A percentile compares a stretch with the other conserved stretches of the same genome.
Conservation (phyloP, 37 sponge, comb jelly and placozoan species). For the Crambe crambe region DNA sequence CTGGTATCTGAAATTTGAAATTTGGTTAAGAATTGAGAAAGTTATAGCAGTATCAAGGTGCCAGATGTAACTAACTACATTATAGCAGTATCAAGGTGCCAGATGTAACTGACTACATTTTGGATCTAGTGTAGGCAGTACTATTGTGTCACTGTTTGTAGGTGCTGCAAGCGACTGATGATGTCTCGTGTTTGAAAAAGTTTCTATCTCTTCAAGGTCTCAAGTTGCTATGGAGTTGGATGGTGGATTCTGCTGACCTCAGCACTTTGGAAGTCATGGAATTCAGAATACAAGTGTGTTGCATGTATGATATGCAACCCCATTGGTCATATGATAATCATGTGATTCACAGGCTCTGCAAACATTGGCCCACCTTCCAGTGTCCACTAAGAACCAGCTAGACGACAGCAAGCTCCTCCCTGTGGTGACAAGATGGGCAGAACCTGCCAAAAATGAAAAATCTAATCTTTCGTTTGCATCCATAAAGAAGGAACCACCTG, state of each 20-base stretch:
- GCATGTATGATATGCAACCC: background rate
- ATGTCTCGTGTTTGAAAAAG: conserved; percentile 68
- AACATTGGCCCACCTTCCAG: conserved; percentile 78
- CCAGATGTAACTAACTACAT: no score
- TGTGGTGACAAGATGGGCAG: conserved; percentile 79
- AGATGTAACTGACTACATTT: no score
- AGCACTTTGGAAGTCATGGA: conserved; percentile 29
- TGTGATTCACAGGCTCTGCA: conserved; percentile 59
- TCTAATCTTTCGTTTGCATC: no score
- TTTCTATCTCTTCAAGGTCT: conserved; percentile 89
- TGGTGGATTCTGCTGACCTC: conserved; percentile 81
- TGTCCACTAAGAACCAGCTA: conserved; percentile 79
- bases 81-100: no score
- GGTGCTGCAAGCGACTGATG: conserved; percentile 57
- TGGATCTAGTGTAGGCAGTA: no score
- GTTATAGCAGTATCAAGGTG: no score
- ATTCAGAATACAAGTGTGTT: conserved; percentile 42
- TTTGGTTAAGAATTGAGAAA: no score
- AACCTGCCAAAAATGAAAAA: background rate
- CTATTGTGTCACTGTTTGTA: no score
- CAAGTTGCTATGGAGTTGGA: conserved; percentile 90
- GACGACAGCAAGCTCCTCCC: conserved; percentile 73
- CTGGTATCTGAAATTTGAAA: no score
- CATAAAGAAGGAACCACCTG: background rate
- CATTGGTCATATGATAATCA: background rate